A percentile compares a stretch with the other conserved stretches of the same genome.
Conservation (phyloP, 1,140 invertebrate species). For the Ceratosolen solmsi region DNA sequence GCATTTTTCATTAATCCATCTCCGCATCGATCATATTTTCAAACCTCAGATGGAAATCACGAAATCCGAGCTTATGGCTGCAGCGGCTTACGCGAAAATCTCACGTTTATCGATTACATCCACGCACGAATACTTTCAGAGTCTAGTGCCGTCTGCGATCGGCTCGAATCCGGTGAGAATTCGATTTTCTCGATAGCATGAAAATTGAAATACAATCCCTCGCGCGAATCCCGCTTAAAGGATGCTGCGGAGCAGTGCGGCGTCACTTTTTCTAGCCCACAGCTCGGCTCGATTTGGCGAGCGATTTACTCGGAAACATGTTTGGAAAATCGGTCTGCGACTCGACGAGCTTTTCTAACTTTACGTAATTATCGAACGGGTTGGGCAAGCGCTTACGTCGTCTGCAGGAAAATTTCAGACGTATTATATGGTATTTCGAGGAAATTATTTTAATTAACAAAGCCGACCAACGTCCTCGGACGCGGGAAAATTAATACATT, state of each 20-base stretch:
- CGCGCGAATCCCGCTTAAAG: constrained; percentile 17
- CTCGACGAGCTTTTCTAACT: not conserved
- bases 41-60: constrained; percentile 3
- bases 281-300: not conserved
- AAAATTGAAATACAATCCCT: constrained; percentile 47
- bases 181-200: constrained; percentile 35
- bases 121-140: not conserved
- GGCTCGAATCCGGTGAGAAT: not conserved
- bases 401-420: too few relatives aligned
- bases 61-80: constrained; percentile 14
- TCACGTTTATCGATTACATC: constrained; percentile 33
- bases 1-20: constrained; percentile 13
- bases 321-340: not conserved
- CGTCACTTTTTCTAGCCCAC: not conserved
- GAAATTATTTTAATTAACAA: too few relatives aligned
- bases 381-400: too few relatives aligned
- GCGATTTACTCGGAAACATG: constrained; percentile 1
- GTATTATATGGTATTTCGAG: too few relatives aligned
- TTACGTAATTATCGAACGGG: not conserved
- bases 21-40: not conserved
- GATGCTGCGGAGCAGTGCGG: not conserved
- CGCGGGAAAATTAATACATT: too few relatives aligned
- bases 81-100: not conserved
- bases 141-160: not conserved
- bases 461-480: too few relatives aligned